Conservation (phyloP, 2,888 invertebrate species). For the Ptycholaimellus sp. region DNA sequence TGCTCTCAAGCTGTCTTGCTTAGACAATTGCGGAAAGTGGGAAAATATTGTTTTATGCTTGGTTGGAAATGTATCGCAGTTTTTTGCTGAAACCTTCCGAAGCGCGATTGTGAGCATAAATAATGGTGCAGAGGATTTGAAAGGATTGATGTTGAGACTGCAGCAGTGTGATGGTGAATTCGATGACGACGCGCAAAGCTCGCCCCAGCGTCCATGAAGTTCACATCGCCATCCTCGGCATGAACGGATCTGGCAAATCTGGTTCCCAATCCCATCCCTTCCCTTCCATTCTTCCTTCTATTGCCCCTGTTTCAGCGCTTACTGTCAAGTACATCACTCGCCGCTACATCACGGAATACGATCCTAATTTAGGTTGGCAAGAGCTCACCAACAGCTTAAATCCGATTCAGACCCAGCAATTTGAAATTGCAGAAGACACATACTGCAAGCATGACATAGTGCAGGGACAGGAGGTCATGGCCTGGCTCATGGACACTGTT, state of each 20-base stretch:
- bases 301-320: slow-evolving; percentile 21
- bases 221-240: slow-evolving; percentile 7
- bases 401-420: neutral
- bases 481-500: slow-evolving; percentile 29
- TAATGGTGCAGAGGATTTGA: too few species aligned
- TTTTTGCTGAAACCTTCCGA: too few species aligned
- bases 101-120: too few species aligned
- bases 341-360: slow-evolving; percentile 30
- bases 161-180: too few species aligned
- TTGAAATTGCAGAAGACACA: slow-evolving; percentile 25
- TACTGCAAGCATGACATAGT: slow-evolving; percentile 27
- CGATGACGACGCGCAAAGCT: neutral
- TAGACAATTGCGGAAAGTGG: too few species aligned
- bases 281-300: too few species aligned
- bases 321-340: slow-evolving; percentile 29
- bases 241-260: slow-evolving; percentile 7
- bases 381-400: neutral
- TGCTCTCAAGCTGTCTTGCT: too few species aligned
- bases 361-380: slow-evolving; percentile 26
- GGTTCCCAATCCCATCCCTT: slow-evolving; percentile 3
- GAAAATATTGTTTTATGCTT: too few species aligned
- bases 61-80: too few species aligned
- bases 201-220: slow-evolving; percentile 4
- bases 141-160: too few species aligned
- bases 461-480: slow-evolving; percentile 24